phyloP scores from a whole-genome alignment of 2,797 vertebrate genomes.

The Sebastes reedi region DNA sequence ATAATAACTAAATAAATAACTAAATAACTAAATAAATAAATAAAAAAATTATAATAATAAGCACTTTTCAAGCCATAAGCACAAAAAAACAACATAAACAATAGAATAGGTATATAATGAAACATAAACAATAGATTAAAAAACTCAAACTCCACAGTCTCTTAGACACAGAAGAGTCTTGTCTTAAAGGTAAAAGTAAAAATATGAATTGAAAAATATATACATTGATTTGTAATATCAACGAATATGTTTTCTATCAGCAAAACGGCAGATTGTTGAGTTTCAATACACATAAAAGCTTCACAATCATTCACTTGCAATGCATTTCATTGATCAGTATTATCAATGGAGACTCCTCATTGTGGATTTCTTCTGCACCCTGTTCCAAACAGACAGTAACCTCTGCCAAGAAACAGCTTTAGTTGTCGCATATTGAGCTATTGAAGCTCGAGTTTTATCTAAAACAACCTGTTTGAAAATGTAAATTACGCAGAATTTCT shows the following conservation, averaged over 20 bases:
- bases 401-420: not conserved
- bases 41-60: too few species aligned
- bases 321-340: not conserved
- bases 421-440: not conserved
- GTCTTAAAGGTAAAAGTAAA: not conserved
- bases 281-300: not conserved
- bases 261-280: not conserved
- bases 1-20: not conserved
- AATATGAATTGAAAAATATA: not conserved
- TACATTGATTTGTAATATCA: not conserved
- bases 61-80: not conserved
- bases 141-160: not conserved
- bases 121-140: too few species aligned
- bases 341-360: not conserved
- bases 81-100: not conserved
- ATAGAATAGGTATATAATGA: too few species aligned
- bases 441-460: not conserved
- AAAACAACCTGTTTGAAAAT: constrained; percentile 19
- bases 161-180: not conserved
- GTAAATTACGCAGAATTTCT: constrained; percentile 1
- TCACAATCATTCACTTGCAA: not conserved
- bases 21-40: too few species aligned
- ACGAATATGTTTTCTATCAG: not conserved
- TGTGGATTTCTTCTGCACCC: constrained; percentile 20
- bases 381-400: constrained; percentile 3